Evolutionary conservation across 2,888 invertebrate genomes (phyloP).

Genomic region (Mylabris sibirica): DNA sequence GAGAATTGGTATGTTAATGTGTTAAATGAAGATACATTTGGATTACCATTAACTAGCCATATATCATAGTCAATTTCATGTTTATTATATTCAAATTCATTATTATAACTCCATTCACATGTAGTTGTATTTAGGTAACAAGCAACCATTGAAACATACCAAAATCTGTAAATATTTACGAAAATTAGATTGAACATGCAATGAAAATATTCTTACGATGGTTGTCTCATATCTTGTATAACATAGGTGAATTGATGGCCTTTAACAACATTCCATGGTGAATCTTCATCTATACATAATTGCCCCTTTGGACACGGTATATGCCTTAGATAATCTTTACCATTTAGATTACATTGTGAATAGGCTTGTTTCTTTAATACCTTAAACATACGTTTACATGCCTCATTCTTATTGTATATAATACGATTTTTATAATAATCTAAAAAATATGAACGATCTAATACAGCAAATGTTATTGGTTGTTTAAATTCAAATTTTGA

Average conservation of each 20-base stretch:
- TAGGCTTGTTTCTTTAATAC: constrained; percentile 83
- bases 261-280: constrained; percentile 82
- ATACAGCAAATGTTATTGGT: constrained; percentile 84
- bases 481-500: constrained; percentile 71
- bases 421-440: constrained; percentile 87
- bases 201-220: constrained; percentile 69
- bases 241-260: constrained; percentile 94
- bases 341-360: constrained; percentile 82
- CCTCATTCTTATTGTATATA: constrained; percentile 70
- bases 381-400: constrained; percentile 88
- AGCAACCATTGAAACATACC: constrained; percentile 94
- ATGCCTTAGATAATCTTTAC: constrained; percentile 80
- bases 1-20: constrained; percentile 95
- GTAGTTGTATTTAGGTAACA: constrained; percentile 83
- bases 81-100: constrained; percentile 54
- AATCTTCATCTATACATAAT: constrained; percentile 88
- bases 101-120: constrained; percentile 86
- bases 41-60: constrained; percentile 96
- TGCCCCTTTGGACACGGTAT: constrained; percentile 82
- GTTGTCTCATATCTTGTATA: constrained; percentile 87
- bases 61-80: constrained; percentile 82
- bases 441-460: constrained; percentile 87
- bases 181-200: not conserved
- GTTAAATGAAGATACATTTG: constrained; percentile 85
- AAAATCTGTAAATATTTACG: constrained; percentile 75